Evolutionary conservation across 2,797 vertebrate species (phyloP).

Genomic region (Spheniscus humboldti): DNA sequence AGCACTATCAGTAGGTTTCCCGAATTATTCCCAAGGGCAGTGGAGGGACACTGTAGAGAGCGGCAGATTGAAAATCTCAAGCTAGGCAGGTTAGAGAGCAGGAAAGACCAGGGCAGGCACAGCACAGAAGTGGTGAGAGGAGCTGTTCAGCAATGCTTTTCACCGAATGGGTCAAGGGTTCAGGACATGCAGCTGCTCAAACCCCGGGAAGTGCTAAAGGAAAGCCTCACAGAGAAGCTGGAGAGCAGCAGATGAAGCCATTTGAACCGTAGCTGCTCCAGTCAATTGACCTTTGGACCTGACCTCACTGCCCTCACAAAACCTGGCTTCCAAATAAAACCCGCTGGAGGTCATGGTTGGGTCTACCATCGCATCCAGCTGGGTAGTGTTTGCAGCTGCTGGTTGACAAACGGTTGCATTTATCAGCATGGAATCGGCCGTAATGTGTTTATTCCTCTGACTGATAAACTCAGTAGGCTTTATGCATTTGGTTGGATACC

Average conservation of each 20-base stretch:
- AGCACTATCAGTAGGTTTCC: background rate
- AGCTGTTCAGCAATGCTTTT: background rate
- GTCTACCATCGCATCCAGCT: background rate
- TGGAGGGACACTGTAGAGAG: background rate
- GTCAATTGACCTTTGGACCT: background rate
- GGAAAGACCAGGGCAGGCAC: background rate
- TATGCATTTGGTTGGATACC: background rate
- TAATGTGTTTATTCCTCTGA: background rate
- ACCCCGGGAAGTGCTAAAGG: background rate
- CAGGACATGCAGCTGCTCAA: background rate
- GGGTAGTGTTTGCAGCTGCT: background rate
- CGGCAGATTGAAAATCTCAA: background rate
- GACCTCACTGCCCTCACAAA: background rate
- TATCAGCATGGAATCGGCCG: background rate
- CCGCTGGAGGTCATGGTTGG: fast-evolving
- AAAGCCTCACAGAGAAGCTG: background rate
- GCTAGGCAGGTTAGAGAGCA: background rate
- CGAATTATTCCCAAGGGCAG: background rate
- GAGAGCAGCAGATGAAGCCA: background rate
- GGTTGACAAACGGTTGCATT: background rate
- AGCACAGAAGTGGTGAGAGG: background rate
- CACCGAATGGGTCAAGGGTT: background rate
- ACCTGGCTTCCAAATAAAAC: background rate
- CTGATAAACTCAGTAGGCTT: background rate
- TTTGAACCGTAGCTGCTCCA: background rate